Base-by-base conservation (phyloP, 2,888 invertebrate genomes). In the Plusia festucae region DNA sequence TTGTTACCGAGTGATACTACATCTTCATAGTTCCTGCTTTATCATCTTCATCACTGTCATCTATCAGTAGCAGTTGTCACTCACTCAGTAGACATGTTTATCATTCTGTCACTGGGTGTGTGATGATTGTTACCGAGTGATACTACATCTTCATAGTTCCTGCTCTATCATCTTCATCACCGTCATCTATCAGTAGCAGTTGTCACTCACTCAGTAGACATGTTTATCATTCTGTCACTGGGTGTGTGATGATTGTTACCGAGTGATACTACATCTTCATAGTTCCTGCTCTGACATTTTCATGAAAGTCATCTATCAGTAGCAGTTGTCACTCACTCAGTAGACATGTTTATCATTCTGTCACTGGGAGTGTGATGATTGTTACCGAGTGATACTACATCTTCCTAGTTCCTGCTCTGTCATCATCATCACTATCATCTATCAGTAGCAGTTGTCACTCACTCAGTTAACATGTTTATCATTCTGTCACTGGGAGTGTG, bases 31-130 rank as follows among this genome's bases (percentile, higher is more conserved):
- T 53, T 24, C 34, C 15, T 54, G 32, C 32, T 32, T n/a, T n/a
- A 16, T 54, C 32, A 6, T 22, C 8, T 13, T 20, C 20, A 53
- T 18, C n/a, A n/a, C n/a, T 15, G 11, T 18, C 15, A 16, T 66
- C 34, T 24, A 13, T 54, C n/a, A 53, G 24, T 57, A 49, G 20
- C 9, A 61, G 53, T 58, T 44, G 32, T 62, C 49, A 61, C 54
- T 55, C 53, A 32, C 58, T 61, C 58, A 65, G 65, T 61, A 53
- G 83, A 80, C 78, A 81, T 68, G 80, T 82, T 54, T 52, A 11
- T 80, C 76, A 82, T 34, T 34, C 34, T 34, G 79, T 85, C 84
- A 85, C 84, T 84, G 84, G 83, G 83, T 72, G 68, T 58, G 82
- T 34, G 34, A 34, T 79, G 61, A 76, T 68, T 81, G 51, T 58